These are phyloP conservation scores for Gymnogyps californianus DNA, from an alignment of 2,113 vertebrate genomes.

Conservation along the genomic window DNA sequence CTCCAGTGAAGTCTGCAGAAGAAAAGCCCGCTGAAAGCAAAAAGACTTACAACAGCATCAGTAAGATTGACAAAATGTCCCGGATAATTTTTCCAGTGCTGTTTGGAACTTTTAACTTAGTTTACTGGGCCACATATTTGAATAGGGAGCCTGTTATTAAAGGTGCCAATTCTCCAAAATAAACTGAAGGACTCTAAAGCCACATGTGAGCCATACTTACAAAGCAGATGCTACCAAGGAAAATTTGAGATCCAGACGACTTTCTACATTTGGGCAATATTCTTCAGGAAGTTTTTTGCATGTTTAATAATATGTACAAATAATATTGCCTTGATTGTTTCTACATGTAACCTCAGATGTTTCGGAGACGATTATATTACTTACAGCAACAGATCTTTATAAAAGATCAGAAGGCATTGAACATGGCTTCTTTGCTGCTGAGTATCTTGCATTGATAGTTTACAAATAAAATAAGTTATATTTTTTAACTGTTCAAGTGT, in stretches of 20 bases:
- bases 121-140: conserved; percentile 98
- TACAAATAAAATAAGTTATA: conserved; percentile 78
- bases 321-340: conserved; percentile 88
- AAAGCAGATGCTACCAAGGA: conserved; percentile 68
- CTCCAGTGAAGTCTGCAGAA: conserved; percentile 81
- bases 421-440: conserved; percentile 65
- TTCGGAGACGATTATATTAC: conserved; percentile 65
- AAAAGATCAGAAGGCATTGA: conserved; percentile 62
- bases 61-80: conserved; percentile 99
- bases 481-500: conserved; percentile 76
- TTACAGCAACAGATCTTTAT: conserved; percentile 65
- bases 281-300: conserved; percentile 84
- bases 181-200: conserved; percentile 46
- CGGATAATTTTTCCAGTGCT: conserved; percentile 94
- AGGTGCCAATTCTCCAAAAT: conserved; percentile 83
- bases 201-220: conserved; percentile 71
- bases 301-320: conserved; percentile 86
- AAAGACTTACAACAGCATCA: conserved; percentile 99
- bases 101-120: conserved; percentile 96
- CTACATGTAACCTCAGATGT: conserved; percentile 79
- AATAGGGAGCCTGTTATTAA: conserved; percentile 95
- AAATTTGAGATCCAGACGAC: conserved; percentile 71
- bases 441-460: conserved; percentile 70
- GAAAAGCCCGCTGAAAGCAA: conserved; percentile 87
- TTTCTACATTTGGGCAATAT: conserved; percentile 65